Evolutionary conservation across 2,797 vertebrate genomes (phyloP).

Genomic region (Neoniphon sammara): DNA sequence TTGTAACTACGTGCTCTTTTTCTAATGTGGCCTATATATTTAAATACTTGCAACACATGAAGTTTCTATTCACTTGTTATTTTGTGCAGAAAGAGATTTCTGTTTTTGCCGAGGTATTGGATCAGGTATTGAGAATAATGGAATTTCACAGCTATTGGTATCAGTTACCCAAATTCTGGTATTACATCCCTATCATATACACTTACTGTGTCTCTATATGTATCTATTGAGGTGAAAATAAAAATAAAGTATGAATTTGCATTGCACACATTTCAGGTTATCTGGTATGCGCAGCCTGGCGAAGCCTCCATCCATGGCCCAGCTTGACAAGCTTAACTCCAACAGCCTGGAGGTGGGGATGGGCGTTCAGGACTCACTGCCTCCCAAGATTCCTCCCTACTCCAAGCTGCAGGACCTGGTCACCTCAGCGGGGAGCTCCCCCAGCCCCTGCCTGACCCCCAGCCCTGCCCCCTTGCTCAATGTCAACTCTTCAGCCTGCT

Average conservation of each 20-base stretch:
- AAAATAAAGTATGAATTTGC: not conserved
- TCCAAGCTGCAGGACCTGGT: constrained; percentile 88
- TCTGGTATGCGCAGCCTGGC: constrained; percentile 88
- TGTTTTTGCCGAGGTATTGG: too few species aligned
- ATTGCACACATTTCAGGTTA: constrained; percentile 70
- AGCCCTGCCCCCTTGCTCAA: constrained; percentile 94
- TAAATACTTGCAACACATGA: too few species aligned
- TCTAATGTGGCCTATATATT: too few species aligned
- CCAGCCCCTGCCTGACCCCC: constrained; percentile 86
- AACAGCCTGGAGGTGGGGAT: constrained; percentile 87
- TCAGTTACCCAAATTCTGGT: too few species aligned
- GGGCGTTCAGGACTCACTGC: constrained; percentile 70
- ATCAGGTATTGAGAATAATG: too few species aligned
- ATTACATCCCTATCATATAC: not conserved
- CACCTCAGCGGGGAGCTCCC: constrained; percentile 58
- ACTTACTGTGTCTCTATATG: too few species aligned
- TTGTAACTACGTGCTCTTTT: too few species aligned
- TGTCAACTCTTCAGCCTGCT: constrained; percentile 93
- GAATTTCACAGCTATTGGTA: too few species aligned
- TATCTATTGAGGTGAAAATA: too few species aligned
- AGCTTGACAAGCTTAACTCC: constrained; percentile 92
- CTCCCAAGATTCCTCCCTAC: constrained; percentile 81
- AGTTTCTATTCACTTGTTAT: too few species aligned
- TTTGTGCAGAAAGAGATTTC: too few species aligned
- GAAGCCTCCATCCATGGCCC: constrained; percentile 89